Conservation (phyloP, 2,113 vertebrate species). For the Numenius arquata region DNA sequence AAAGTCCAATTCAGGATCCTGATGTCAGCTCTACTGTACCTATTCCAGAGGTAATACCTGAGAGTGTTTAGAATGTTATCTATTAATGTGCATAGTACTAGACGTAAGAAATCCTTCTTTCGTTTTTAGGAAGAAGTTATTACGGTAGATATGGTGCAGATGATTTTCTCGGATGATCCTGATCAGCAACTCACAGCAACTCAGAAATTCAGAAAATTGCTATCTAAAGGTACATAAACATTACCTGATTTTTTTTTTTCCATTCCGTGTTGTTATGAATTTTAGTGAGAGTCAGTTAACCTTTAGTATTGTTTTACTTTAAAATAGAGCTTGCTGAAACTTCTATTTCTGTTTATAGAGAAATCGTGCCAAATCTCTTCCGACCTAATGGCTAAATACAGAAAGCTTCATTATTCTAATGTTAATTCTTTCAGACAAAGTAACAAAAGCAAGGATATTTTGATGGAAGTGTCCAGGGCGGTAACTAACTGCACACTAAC, state of each 20-base stretch:
- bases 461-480: not conserved
- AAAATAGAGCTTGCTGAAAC: not conserved
- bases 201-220: slow-evolving; percentile 90
- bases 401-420: not conserved
- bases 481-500: not conserved
- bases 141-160: slow-evolving; percentile 90
- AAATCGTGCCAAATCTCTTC: not conserved
- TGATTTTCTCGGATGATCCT: slow-evolving; percentile 91
- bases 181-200: slow-evolving; percentile 90
- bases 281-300: not conserved
- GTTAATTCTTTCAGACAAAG: not conserved
- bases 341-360: not conserved
- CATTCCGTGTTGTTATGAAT: not conserved
- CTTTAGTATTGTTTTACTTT: not conserved
- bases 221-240: slow-evolving; percentile 83
- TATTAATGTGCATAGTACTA: not conserved
- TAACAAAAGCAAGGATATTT: not conserved
- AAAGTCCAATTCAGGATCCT: slow-evolving; percentile 91
- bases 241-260: not conserved
- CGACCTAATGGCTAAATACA: not conserved
- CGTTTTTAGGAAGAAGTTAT: slow-evolving; percentile 86
- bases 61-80: not conserved
- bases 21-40: slow-evolving; percentile 91
- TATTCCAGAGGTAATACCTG: slow-evolving; percentile 79
- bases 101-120: not conserved